Evolutionary conservation across 2,888 invertebrate species (phyloP).

Genomic region (Philaethria dido): DNA sequence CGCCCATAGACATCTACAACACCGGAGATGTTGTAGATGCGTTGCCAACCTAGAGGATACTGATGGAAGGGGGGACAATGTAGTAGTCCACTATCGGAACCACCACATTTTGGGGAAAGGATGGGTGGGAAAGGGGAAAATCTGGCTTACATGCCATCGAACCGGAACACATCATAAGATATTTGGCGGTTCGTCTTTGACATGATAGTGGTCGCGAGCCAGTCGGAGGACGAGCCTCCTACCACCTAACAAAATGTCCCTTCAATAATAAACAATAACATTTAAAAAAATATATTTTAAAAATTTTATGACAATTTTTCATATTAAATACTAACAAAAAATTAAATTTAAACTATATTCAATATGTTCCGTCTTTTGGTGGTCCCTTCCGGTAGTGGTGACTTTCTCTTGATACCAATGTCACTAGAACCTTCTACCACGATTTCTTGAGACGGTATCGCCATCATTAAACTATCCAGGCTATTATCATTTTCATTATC

Average conservation of each 20-base stretch:
- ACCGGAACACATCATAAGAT: too few relatives aligned
- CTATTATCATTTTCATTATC: constrained; percentile 59
- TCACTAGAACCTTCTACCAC: constrained; percentile 56
- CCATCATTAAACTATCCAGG: constrained; percentile 65
- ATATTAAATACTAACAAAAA: not conserved
- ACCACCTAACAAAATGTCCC: not conserved
- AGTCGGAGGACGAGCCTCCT: too few relatives aligned
- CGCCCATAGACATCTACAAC: too few relatives aligned
- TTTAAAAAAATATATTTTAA: not conserved
- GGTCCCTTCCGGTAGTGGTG: constrained; percentile 52
- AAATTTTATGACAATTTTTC: not conserved
- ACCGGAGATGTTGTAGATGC: too few relatives aligned
- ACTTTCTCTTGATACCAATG: constrained; percentile 57
- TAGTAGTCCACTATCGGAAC: too few relatives aligned
- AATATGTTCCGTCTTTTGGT: constrained; percentile 60
- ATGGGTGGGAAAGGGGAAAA: too few relatives aligned
- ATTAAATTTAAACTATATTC: constrained; percentile 46
- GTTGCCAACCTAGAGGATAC: too few relatives aligned
- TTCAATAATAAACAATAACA: not conserved
- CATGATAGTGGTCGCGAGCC: too few relatives aligned
- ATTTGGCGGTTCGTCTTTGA: too few relatives aligned
- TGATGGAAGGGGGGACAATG: too few relatives aligned
- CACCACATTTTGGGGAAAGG: too few relatives aligned
- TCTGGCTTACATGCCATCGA: too few relatives aligned
- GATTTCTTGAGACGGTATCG: constrained; percentile 67